Evolutionary conservation across 2,888 invertebrate genomes (phyloP), one percentile per base, ranked within the genome.

Genomic region (Thecocarcelia acutangulata): DNA sequence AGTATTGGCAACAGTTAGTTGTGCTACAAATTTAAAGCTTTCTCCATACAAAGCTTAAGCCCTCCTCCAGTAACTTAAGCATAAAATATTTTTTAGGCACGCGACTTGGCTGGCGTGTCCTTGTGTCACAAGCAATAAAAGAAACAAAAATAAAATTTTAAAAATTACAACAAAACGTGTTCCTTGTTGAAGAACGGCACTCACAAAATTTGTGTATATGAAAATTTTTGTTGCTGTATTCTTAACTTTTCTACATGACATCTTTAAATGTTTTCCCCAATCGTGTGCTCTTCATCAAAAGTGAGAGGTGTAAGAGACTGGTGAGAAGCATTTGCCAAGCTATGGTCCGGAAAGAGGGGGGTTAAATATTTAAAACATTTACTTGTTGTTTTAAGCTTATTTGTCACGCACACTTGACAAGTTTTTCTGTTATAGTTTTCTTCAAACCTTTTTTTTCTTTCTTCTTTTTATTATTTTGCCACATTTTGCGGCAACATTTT

Each of bases 401-500:
- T 82, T 82, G 82, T 82, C 82, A 82, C 82, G 82, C 77, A 82
- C 78, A 63, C 61, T 64, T 78, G 69, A 19, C 46, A 52, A 69
- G 59, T 44, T 73, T 73, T 81, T 72, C 28, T 40, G 33, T 59
- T 40, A 28, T 12, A n/a, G 56, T 37, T 59, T 61, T 24, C 5
- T 63, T 8, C 9, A 33, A 33, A 33, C 21, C 12, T 73, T 33
- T 33, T 63, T 19, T 40, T 0, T 2, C 17, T 19, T 48, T 19
- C 3, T 37, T 15, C 19, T 54, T 13, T 8, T 54, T n/a, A 13
- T 46, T 48, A 28, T 28, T n/a, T 40, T 61, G 76, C 76, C 69
- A 69, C 69, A 72, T 61, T 73, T 77, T 66, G 77, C 50, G 77
- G 68, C 73, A 80, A 42, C 17, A 73, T 81, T 68, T 24, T 33